A percentile compares a stretch with the other conserved stretches of the same genome.
Conservation (phyloP, 2,888 invertebrate genomes). For the Dryomyza anilis region DNA sequence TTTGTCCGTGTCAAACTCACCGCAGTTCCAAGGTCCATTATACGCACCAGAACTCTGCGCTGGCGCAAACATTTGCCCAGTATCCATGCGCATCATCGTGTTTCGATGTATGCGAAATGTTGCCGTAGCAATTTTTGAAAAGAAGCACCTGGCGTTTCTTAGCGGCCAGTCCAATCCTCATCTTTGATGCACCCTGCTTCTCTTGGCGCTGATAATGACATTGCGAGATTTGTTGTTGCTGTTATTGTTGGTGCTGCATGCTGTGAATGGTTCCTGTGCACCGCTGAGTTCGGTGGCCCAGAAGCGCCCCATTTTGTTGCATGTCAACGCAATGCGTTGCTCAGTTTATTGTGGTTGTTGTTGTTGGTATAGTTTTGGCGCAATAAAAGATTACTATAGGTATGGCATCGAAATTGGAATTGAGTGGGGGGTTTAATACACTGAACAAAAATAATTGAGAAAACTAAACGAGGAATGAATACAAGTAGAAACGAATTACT, state of each 20-base stretch:
- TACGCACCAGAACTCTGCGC: neutral
- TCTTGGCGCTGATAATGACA: neutral
- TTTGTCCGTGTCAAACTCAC: too few species aligned
- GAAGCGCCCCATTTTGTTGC: slow-evolving; percentile 15
- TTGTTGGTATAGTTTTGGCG: too few species aligned
- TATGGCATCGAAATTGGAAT: too few species aligned
- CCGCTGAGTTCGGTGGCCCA: neutral
- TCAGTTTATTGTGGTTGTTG: neutral
- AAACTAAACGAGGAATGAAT: too few species aligned
- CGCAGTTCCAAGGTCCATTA: neutral
- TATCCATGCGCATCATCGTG: slow-evolving; percentile 11
- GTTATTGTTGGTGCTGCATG: neutral
- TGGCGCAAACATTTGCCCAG: neutral
- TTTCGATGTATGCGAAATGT: slow-evolving; percentile 10
- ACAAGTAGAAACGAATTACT: too few species aligned
- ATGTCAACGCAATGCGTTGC: neutral
- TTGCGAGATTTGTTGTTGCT: slow-evolving; percentile 9
- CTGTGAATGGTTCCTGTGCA: neutral
- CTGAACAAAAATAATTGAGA: too few species aligned
- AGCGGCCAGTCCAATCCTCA: neutral
- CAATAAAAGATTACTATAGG: too few species aligned
- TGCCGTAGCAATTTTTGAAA: neutral
- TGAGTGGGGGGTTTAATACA: too few species aligned
- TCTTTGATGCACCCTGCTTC: neutral
- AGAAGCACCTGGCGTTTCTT: neutral